phyloP scores from a whole-genome alignment of 2,113 vertebrate species.

The Trogon surrucura region DNA sequence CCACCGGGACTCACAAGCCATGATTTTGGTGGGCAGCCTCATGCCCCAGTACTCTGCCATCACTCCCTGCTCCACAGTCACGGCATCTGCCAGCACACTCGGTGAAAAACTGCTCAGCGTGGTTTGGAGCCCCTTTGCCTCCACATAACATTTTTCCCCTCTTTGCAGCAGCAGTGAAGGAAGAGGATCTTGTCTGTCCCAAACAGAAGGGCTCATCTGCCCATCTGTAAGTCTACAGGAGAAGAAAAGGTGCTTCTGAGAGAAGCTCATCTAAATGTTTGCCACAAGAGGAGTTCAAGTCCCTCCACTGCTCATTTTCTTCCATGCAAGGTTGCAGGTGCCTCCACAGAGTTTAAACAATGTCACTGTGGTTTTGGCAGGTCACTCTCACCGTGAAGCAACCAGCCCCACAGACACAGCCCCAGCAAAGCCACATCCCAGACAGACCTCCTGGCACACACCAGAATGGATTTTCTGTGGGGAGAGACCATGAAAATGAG shows the following conservation, averaged over 20 bases:
- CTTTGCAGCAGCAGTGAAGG: neutral
- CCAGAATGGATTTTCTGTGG: neutral
- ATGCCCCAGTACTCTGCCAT: neutral
- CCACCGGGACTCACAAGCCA: neutral
- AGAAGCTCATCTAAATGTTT: neutral
- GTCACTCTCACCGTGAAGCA: neutral
- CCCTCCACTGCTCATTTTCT: neutral
- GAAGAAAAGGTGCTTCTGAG: neutral
- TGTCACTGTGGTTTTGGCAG: neutral
- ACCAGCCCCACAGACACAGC: neutral
- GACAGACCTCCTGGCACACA: neutral
- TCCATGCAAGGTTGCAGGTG: neutral
- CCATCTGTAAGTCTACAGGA: neutral
- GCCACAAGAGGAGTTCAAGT: neutral
- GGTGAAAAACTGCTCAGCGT: fast-evolving
- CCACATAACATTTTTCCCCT: neutral
- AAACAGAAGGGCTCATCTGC: neutral
- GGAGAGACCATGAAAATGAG: neutral
- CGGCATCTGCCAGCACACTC: neutral
- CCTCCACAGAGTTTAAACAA: neutral
- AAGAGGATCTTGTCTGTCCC: neutral
- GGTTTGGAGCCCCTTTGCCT: neutral
- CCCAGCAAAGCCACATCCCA: neutral
- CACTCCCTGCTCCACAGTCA: neutral
- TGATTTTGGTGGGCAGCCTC: neutral